Base-by-base conservation (phyloP, 2,888 invertebrate species). In the Ophioninae sp. region DNA sequence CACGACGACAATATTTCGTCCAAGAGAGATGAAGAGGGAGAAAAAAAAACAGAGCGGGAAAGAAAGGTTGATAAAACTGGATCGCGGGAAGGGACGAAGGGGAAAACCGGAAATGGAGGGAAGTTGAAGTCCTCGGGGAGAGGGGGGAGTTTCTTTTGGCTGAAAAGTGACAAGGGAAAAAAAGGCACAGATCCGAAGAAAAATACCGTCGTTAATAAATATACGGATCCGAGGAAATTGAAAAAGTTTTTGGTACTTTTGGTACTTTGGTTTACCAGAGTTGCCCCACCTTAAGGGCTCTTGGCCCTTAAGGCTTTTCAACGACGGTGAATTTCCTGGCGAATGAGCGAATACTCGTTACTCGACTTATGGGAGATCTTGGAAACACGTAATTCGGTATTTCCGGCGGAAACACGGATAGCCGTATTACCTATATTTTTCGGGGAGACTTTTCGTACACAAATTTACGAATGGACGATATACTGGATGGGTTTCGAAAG, bases 191-290 rank as follows among this genome's bases (percentile, higher is more conserved):
- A 67, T 67, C 77, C 72, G 74, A 61, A 80, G 80, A 81, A 85
- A 30, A 85, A 78, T 61, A 37, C 41, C 80, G 74, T 85, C 86
- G 88, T 89, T 90, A 90, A 90, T 90, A 90, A 90, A 30, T 30
- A 30, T 90, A 90, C 88, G 79, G 87, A 87, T 85, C 85, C 82
- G 81, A 83, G 87, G 86, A 89, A 91, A 91, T 90, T 90, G 90
- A 87, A 89, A 91, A 90, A 89, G 88, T 89, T 90, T 87, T 65
- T 73, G 83, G 17, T 30, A 23, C 56, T 69, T 56, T 22, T 51
- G 30, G 8, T 6, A 37, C 39, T n/a, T 65, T 51, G 71, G 37
- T 22, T 79, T 84, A 67, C 67, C n/a, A 37, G 56, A 39, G 30
- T 77, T 80, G 41, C 23, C 23, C 37, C 44, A 51, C 13, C 13